phyloP scores from a whole-genome alignment of 1,140 invertebrate genomes.

The Drosophila sp. region DNA sequence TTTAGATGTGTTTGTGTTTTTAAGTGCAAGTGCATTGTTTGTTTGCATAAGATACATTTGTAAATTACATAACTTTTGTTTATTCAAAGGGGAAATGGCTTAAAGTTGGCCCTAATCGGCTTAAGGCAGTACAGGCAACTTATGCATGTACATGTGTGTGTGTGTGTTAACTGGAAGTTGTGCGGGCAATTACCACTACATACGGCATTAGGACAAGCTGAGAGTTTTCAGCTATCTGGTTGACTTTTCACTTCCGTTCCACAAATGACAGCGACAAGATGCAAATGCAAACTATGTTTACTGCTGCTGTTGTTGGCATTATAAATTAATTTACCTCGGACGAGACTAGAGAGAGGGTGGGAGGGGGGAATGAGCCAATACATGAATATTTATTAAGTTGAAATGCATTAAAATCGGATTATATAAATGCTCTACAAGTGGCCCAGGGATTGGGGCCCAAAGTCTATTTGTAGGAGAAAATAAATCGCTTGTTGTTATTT shows the following conservation, averaged over 20 bases:
- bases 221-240: constrained; percentile 8
- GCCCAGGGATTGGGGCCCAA: constrained; percentile 25
- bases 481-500: constrained; percentile 24
- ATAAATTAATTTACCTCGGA: constrained; percentile 47
- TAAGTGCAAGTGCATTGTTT: constrained; percentile 23
- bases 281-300: not conserved
- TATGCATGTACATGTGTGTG: not conserved
- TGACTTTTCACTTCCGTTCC: constrained; percentile 56
- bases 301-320: constrained; percentile 40
- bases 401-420: constrained; percentile 70
- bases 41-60: constrained; percentile 43
- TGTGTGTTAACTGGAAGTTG: not conserved
- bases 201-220: constrained; percentile 1
- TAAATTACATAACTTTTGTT: constrained; percentile 46
- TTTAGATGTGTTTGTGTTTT: not conserved
- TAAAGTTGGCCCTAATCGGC: constrained; percentile 63
- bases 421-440: constrained; percentile 67
- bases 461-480: constrained; percentile 9
- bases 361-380: not conserved
- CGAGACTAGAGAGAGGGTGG: too few relatives aligned
- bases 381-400: constrained; percentile 66
- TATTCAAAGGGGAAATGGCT: constrained; percentile 48
- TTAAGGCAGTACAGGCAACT: constrained; percentile 47
- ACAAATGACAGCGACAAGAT: constrained; percentile 37
- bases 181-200: constrained; percentile 34